phyloP scores from a whole-genome alignment of 30 jellyfish, hydroid and myxozoan genomes.

The Chrysaora quinquecirrha region DNA sequence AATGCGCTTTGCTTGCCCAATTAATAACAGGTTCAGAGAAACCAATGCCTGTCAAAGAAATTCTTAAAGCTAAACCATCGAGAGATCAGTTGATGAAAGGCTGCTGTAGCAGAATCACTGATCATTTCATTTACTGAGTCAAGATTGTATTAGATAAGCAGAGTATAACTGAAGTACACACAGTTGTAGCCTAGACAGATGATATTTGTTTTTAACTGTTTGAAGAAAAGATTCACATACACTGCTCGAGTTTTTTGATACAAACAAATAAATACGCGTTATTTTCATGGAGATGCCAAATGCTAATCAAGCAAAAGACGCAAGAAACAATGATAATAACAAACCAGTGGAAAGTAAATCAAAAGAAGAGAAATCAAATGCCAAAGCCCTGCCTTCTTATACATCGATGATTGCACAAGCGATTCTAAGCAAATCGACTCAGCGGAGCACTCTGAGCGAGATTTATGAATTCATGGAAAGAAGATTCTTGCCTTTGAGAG shows the following conservation, averaged over 20 bases:
- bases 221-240: too few species aligned
- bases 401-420: constrained; percentile 94
- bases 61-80: too few species aligned
- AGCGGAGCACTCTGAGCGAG: constrained; percentile 71
- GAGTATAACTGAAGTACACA: too few species aligned
- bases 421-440: constrained; percentile 65
- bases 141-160: too few species aligned
- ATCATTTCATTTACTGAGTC: too few species aligned
- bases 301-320: neutral
- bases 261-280: neutral
- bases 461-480: constrained; percentile 84
- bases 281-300: neutral
- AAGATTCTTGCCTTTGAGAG: constrained; percentile 63
- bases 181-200: too few species aligned
- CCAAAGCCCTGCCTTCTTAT: constrained; percentile 68
- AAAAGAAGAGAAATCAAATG: neutral
- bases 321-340: constrained; percentile 11
- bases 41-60: neutral
- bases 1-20: constrained; percentile 9
- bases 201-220: too few species aligned
- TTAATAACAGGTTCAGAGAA: neutral
- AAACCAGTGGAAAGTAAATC: neutral
- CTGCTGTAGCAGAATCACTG: too few species aligned
- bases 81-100: too few species aligned
- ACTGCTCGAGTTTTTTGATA: too few species aligned